phyloP scores from a whole-genome alignment of 2,797 vertebrate genomes.

The Melanotaenia nigrans region DNA sequence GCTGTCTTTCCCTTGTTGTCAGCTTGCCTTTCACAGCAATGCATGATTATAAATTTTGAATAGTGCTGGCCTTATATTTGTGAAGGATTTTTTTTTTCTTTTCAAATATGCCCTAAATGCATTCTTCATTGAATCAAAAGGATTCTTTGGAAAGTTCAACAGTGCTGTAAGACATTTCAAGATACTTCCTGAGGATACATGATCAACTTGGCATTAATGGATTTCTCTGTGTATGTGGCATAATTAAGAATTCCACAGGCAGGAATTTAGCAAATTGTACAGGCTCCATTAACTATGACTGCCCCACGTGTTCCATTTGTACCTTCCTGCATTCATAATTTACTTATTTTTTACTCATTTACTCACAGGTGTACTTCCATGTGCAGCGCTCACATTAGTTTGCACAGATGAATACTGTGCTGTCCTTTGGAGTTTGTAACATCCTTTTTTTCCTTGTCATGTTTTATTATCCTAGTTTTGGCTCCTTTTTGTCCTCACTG shows the following conservation, averaged over 20 bases:
- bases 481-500: background rate
- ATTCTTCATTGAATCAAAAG: background rate
- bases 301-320: constrained; percentile 59
- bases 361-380: constrained; percentile 53
- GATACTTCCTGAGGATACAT: constrained; percentile 11
- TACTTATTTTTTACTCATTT: constrained; percentile 51
- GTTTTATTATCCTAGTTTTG: background rate
- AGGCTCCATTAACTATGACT: constrained; percentile 66
- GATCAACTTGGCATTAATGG: constrained; percentile 55
- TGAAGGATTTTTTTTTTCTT: background rate
- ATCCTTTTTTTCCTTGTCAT: constrained; percentile 8
- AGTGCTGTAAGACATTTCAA: background rate
- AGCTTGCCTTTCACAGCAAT: no score
- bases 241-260: constrained; percentile 66
- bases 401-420: constrained; percentile 26
- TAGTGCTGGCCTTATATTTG: background rate
- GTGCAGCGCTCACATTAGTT: constrained; percentile 33
- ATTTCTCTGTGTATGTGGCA: constrained; percentile 45
- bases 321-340: constrained; percentile 69
- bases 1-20: no score
- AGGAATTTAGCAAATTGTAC: constrained; percentile 50
- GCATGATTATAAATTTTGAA: no score
- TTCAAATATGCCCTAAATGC: background rate
- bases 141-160: background rate
- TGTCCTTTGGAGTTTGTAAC: constrained; percentile 12